Conservation (phyloP, 2,113 vertebrate species). For the Gobiocypris rarus region DNA sequence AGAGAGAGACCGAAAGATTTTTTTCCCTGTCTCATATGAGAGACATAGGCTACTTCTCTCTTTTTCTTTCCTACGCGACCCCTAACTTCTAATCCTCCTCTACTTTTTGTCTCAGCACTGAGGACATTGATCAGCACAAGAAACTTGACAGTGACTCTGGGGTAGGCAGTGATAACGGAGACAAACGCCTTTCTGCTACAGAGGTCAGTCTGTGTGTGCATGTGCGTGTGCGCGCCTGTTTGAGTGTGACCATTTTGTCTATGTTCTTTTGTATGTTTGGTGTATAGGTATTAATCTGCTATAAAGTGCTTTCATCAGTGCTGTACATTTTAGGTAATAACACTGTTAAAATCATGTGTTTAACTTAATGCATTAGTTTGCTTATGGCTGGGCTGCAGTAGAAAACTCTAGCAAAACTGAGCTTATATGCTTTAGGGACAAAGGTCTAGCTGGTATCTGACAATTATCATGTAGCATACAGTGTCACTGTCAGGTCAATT, state of each 20-base stretch:
- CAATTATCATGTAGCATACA: background rate
- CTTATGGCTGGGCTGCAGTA: background rate
- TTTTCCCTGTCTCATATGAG: background rate
- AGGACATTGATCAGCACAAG: slow-evolving; percentile 86
- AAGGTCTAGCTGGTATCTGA: slow-evolving; percentile 8
- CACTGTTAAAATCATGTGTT: background rate
- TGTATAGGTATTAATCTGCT: background rate
- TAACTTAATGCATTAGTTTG: slow-evolving; percentile 1
- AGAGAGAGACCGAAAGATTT: slow-evolving; percentile 19
- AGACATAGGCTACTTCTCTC: slow-evolving; percentile 12
- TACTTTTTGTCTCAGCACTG: slow-evolving; percentile 70
- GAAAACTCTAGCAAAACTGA: background rate
- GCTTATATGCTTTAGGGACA: background rate
- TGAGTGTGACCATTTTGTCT: background rate
- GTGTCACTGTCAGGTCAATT: background rate
- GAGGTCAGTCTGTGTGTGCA: slow-evolving; percentile 76
- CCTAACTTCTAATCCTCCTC: background rate
- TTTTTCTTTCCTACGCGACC: too few relatives aligned
- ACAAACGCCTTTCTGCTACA: slow-evolving; percentile 91
- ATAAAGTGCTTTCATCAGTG: background rate
- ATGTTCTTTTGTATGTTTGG: background rate
- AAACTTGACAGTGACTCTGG: slow-evolving; percentile 94
- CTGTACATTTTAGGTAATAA: background rate
- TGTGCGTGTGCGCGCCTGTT: slow-evolving; percentile 24
- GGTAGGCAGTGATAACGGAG: slow-evolving; percentile 93